phyloP scores from a whole-genome alignment of 2,797 vertebrate genomes.

The Molossus alvarezi region DNA sequence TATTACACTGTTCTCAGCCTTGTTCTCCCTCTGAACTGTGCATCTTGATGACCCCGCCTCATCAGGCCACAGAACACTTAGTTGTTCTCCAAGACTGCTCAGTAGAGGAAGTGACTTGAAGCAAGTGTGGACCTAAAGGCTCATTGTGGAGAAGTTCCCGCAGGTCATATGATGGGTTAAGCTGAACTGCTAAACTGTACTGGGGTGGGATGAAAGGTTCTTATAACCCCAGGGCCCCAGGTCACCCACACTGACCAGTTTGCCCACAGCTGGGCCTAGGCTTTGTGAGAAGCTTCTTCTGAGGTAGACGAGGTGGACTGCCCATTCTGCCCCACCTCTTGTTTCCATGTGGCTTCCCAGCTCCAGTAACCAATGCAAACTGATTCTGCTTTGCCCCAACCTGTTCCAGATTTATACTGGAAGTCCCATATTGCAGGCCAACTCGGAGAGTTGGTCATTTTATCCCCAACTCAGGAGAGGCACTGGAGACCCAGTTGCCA shows the following conservation, averaged over 20 bases:
- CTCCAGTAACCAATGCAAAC: no score
- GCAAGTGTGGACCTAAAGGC: background rate
- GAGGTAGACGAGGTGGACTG: background rate
- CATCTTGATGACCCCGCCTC: background rate
- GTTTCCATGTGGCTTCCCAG: no score
- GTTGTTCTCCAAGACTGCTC: background rate
- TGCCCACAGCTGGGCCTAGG: background rate
- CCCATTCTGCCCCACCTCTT: background rate
- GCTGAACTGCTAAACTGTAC: background rate
- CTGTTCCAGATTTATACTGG: no score
- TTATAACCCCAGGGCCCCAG: background rate
- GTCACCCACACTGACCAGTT: background rate
- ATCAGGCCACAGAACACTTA: background rate
- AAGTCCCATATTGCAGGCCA: no score
- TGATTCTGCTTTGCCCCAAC: no score
- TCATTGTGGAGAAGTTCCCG: background rate
- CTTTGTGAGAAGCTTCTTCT: background rate
- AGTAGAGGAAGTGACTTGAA: background rate
- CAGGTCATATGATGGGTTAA: rapidly evolving
- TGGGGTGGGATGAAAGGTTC: background rate
- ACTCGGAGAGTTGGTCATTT: no score
- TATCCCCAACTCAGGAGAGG: no score
- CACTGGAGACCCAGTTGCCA: no score
- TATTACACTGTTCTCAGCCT: background rate
- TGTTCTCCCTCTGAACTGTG: background rate